Percentiles rank a stretch among this genome's conserved stretches.
Conservation (phyloP, 2,797 vertebrate genomes). For the Ctenosaura bakeri region DNA sequence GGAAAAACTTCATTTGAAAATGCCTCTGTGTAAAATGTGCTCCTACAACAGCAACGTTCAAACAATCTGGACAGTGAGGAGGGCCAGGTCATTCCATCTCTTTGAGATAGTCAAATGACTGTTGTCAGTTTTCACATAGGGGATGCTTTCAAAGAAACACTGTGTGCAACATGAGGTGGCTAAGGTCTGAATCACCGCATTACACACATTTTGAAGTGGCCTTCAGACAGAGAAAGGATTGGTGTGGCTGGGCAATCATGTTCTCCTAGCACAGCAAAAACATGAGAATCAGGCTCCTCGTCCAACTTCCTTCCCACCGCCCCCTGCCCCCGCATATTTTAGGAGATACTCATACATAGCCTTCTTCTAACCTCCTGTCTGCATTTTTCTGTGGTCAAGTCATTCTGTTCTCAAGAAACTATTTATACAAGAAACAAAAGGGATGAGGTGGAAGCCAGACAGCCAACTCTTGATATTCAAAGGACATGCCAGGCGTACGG, state of each 20-base stretch:
- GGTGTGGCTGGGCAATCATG: not conserved
- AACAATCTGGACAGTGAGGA: not conserved
- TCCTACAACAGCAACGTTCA: not conserved
- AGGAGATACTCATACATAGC: not conserved
- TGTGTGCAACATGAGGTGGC: not conserved
- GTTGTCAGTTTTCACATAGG: not conserved
- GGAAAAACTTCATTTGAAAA: not conserved
- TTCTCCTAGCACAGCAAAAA: slow-evolving; percentile 4
- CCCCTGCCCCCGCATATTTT: slow-evolving; percentile 12
- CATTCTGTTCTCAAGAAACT: slow-evolving; percentile 29
- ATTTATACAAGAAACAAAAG: slow-evolving; percentile 19
- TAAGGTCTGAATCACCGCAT: not conserved
- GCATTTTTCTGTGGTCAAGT: slow-evolving; percentile 41
- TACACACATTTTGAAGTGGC: not conserved
- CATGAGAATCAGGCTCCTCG: slow-evolving; percentile 11
- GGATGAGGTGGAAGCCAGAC: slow-evolving; percentile 1
- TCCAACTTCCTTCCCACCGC: not conserved
- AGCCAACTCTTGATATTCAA: not conserved
- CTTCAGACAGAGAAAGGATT: not conserved
- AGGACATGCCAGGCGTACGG: not conserved
- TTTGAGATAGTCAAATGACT: not conserved
- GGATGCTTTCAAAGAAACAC: not conserved
- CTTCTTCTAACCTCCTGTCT: slow-evolving; percentile 13
- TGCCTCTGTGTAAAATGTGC: not conserved
- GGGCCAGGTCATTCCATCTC: not conserved